Evolutionary conservation across 2,113 vertebrate species (phyloP).

Genomic region (Triplophysa siluroides): DNA sequence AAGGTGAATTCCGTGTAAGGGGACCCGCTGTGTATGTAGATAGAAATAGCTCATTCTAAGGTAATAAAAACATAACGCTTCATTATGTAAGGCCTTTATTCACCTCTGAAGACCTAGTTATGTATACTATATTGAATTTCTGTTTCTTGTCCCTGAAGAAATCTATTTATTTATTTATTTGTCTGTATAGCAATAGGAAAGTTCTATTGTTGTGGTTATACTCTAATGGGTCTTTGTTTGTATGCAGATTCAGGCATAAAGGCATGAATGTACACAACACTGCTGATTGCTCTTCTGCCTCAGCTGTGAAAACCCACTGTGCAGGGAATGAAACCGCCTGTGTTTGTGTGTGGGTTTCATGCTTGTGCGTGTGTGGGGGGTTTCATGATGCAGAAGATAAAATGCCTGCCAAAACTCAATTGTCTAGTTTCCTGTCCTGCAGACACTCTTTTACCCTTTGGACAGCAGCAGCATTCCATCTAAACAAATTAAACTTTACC

Average conservation of each 20-base stretch:
- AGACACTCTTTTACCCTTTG: slow-evolving; percentile 8
- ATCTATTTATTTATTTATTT: too few species aligned
- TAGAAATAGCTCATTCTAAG: too few species aligned
- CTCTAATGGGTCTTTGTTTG: background rate
- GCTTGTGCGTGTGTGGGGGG: slow-evolving; percentile 14
- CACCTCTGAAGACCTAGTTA: too few species aligned
- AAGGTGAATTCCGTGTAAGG: too few species aligned
- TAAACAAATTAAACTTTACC: slow-evolving; percentile 21
- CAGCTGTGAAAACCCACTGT: slow-evolving; percentile 47
- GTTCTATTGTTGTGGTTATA: background rate
- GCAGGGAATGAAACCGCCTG: slow-evolving; percentile 36
- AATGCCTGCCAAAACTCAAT: slow-evolving; percentile 28
- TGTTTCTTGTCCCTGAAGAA: too few species aligned
- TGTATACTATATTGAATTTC: too few species aligned
- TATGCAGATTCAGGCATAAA: slow-evolving; percentile 8
- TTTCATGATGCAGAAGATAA: slow-evolving; percentile 32
- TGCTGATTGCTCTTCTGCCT: slow-evolving; percentile 46
- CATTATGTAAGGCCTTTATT: too few species aligned
- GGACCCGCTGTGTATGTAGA: too few species aligned
- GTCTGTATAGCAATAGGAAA: too few species aligned
- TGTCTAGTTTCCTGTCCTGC: slow-evolving; percentile 26
- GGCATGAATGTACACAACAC: slow-evolving; percentile 32
- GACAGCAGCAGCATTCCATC: slow-evolving; percentile 28
- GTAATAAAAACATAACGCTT: too few species aligned
- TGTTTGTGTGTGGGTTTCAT: slow-evolving; percentile 15